Percentiles rank a stretch among this genome's conserved stretches.
phyloP scores from a whole-genome alignment of 2,113 vertebrate genomes.

The Benitochromis conjunctus region DNA sequence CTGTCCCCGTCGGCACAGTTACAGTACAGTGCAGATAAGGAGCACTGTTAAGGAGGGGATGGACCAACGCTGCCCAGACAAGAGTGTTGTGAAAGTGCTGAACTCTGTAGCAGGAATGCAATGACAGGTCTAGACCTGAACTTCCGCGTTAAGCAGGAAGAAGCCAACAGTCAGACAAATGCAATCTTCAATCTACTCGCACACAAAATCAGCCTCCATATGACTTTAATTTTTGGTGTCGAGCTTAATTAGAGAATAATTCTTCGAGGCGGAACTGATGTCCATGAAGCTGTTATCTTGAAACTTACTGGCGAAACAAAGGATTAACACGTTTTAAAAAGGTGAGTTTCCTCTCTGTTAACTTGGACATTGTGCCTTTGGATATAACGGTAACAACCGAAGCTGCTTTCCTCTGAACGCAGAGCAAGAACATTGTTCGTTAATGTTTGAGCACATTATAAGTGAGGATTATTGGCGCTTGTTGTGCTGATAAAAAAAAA shows the following conservation, averaged over 20 bases:
- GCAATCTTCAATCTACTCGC: neutral
- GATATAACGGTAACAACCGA: neutral
- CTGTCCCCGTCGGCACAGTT: neutral
- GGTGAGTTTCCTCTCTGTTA: conserved; percentile 43
- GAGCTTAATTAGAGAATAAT: neutral
- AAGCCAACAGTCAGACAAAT: conserved; percentile 45
- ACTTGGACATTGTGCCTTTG: neutral
- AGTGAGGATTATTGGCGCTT: neutral
- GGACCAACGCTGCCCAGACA: conserved; percentile 12
- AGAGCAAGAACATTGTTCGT: neutral
- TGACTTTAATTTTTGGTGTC: neutral
- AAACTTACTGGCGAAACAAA: neutral
- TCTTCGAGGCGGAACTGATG: neutral
- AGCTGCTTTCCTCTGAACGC: neutral
- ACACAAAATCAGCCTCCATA: conserved; percentile 18
- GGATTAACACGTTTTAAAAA: conserved; percentile 20
- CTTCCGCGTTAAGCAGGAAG: conserved; percentile 76
- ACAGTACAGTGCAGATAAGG: conserved; percentile 3
- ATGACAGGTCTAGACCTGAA: conserved; percentile 72
- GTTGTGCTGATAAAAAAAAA: neutral
- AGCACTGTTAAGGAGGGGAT: neutral
- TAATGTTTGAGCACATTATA: neutral
- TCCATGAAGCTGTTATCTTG: conserved; percentile 4
- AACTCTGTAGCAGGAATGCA: conserved; percentile 56
- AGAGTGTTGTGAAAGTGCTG: conserved; percentile 52